Evolutionary conservation across 2,113 vertebrate genomes (phyloP).

Genomic region (Aleadryas rufinucha): DNA sequence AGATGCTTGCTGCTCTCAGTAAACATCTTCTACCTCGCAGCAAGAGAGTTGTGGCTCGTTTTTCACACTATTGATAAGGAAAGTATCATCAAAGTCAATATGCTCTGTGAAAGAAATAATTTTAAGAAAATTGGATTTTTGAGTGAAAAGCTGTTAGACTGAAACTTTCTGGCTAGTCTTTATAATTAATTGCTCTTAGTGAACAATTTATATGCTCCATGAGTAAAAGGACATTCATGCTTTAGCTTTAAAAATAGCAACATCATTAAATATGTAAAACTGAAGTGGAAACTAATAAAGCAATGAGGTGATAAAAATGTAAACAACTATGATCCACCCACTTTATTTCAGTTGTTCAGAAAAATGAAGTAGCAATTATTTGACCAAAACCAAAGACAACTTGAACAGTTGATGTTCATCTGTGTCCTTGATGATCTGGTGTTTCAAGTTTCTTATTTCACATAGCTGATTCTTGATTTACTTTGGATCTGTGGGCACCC

Average conservation of each 20-base stretch:
- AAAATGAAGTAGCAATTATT: not conserved
- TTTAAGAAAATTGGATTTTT: not conserved
- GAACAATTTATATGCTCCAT: not conserved
- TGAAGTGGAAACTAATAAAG: not conserved
- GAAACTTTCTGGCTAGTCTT: not conserved
- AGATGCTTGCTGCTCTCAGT: too few species aligned
- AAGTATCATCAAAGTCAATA: not conserved
- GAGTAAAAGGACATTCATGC: not conserved
- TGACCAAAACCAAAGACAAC: not conserved
- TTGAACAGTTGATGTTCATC: not conserved
- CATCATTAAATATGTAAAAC: not conserved
- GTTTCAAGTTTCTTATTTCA: not conserved
- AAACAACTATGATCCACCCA: not conserved
- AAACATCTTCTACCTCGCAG: too few species aligned
- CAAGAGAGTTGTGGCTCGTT: too few species aligned
- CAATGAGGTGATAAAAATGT: not conserved
- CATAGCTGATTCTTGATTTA: not conserved
- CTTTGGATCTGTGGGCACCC: not conserved
- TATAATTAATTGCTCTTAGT: not conserved
- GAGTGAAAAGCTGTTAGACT: not conserved
- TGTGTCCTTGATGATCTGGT: not conserved
- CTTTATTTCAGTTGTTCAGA: not conserved
- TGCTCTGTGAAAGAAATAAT: not conserved
- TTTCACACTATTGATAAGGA: not conserved
- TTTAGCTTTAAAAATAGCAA: not conserved